Base-by-base conservation (phyloP, 2,888 invertebrate genomes). In the Andrena haemorrhoa region DNA sequence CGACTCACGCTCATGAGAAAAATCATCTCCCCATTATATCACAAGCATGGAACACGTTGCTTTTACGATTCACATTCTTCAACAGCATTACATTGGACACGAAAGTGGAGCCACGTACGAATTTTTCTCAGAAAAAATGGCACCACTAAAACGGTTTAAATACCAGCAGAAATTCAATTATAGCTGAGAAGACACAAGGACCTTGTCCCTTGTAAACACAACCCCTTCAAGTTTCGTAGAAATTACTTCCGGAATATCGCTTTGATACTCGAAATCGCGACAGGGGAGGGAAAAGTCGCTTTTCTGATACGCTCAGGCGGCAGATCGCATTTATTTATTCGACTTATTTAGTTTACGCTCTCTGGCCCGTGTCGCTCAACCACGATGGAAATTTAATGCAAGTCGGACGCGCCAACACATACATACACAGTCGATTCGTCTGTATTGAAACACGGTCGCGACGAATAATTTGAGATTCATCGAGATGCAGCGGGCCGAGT, bases 381-480 rank as follows among this genome's bases (percentile, higher is more conserved):
- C n/a, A n/a, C 49, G 41, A 70, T 68, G 66, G 66, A 75, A 80
- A 82, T 79, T 71, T 61, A 74, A 75, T 75, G 70, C 74, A 49
- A 75, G 72, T 72, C 63, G 16, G 51, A 66, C 10, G 74, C 60
- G 61, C 33, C 51, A 60, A 26, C 41, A 41, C 12, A 41, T 4
- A 41, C 41, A 16, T 16, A 51, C 47, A 33, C 79, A n/a, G 68
- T 56, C 72, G 77, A 66, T 58, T 69, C 51, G 31, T 31, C 26
- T 60, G 77, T 70, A 84, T 84, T 73, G 78, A 72, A 79, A 79
- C 74, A 68, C 68, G 64, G 71, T 58, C 70, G 65, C 77, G 72
- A 89, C 88, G 92, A 92, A 93, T 93, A 92, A 93, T 93, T 92
- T 91, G 89, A 91, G 90, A 93, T 93, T 93, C 93, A 93, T 93